Base-by-base conservation (phyloP, 2,797 vertebrate genomes). In the Malacoctenus gilli region DNA sequence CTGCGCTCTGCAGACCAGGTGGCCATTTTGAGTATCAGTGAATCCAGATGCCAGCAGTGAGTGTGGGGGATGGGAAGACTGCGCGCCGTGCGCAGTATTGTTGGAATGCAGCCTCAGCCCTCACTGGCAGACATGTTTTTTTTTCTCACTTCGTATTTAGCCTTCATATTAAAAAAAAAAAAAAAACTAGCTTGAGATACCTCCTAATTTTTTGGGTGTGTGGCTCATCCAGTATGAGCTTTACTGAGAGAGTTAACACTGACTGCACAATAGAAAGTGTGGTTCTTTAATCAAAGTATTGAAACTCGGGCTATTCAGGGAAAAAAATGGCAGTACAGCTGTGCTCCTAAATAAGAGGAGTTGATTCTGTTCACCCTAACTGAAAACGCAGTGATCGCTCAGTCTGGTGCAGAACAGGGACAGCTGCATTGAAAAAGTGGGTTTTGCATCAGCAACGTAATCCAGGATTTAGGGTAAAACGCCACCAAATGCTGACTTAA, bases 1-100 rank as follows among this genome's bases (percentile, higher is more conserved):
- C 79, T 80, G 75, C 13, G 51, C 63, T 58, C 76, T 76, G 75
- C 61, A 79, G 70, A 77, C 70, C 80, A 77, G 81, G 88, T 89
- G 82, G 87, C 87, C 90, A 89, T 91, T 89, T 91, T 91, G 82
- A 83, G 83, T 83, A 77, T 87, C 87, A 87, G 72, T 87, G 76
- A 59, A 84, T 84, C 86, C 84, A 85, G 80, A 88, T 85, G 78
- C 82, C 84, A 68, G 14, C 68, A 57, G 57, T 28, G 64, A 50
- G 56, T 2, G 59, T 75, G 79, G 85, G 85, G 78, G 72, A 74
- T 51, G 82, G 79, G 71, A 71, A 47, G 60, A 75, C 60, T 65
- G 74, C 75, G 79, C 72, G 64, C 69, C 30, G 47, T 77, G 72
- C 72, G 78, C 80, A 67, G 66, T 80, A 74, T 73, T 70, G 68